Evolutionary conservation across 1,140 invertebrate genomes (phyloP), one percentile per base, ranked within the genome.

Genomic region (Zaprionus lachaisei): DNA sequence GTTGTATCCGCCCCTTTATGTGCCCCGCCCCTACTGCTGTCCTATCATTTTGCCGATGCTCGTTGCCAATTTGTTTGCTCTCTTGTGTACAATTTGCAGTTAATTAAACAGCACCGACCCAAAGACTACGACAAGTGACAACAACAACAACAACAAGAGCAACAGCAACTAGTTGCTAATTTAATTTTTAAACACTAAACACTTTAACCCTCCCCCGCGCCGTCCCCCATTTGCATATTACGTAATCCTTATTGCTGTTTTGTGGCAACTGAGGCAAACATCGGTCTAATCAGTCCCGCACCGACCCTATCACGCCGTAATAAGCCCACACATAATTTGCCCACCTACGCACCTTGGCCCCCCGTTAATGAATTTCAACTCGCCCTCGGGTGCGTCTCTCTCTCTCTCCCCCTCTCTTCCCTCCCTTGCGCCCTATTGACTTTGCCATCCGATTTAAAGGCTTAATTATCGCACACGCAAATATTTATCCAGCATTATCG

Each of bases 1-100:
- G 41, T 47, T 0, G 41, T 1, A n/a, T 5, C n/a, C 20, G 3
- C 22, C 37, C 4, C 57, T n/a, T 22, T 26, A 9, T 34, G 26
- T 11, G 7, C 15, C n/a, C 17, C 37, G 47, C 31, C 31, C 15
- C n/a, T 5, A 41, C 38, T 14, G 0, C 4, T 24, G 20, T 47
- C 14, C 38, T n/a, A 6, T 4, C 14, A 6, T 47, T 47, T 47
- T 17, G 6, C 20, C 47, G 12, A 14, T 22, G 47, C 20, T 22
- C 4, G 9, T 14, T 51, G 47, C 47, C 47, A 51, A 51, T 24
- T 51, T 26, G 14, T 31, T 44, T 22, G 51, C 55, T 58, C 68
- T 70, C 67, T 71, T 24, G 72, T 47, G 60, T 44, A 31, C 54
- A 75, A 72, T 72, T 72, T 61, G 5, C 70, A 77, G 69, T 77